A percentile compares a stretch with the other conserved stretches of the same genome.
These are phyloP conservation scores for Danio choprae DNA, from an alignment of 2,797 vertebrate genomes.

Conservation along the genomic window DNA sequence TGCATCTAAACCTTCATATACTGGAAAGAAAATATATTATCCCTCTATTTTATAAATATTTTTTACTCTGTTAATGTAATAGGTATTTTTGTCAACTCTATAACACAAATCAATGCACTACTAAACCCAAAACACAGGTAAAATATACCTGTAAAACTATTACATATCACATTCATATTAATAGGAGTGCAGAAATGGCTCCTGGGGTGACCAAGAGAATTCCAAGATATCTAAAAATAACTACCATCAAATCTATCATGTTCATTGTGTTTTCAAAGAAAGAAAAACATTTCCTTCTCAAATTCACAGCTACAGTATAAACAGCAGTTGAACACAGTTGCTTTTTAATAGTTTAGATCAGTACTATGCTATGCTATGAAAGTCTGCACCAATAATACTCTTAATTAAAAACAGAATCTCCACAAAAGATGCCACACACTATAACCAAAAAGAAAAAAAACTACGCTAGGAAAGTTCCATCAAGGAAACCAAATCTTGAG, in stretches of 20 bases:
- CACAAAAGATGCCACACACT: conserved; percentile 5
- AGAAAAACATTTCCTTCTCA: neutral
- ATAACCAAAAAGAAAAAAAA: conserved; percentile 43
- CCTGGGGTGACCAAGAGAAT: neutral
- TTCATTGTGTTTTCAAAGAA: neutral
- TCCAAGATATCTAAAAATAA: neutral
- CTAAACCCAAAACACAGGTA: too few relatives aligned
- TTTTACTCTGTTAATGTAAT: too few relatives aligned
- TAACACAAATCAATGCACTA: too few relatives aligned
- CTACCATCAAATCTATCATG: neutral
- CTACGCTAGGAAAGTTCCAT: conserved; percentile 57
- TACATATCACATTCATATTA: too few relatives aligned
- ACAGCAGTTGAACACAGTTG: neutral
- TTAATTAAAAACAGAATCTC: conserved; percentile 27
- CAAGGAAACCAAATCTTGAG: conserved; percentile 55
- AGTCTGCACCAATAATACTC: neutral
- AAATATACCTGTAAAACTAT: too few relatives aligned
- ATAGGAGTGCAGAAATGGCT: neutral
- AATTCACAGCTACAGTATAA: neutral
- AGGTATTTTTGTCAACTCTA: too few relatives aligned
- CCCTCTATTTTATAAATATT: too few relatives aligned
- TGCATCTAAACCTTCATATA: too few relatives aligned
- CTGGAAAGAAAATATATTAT: too few relatives aligned
- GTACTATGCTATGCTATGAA: conserved; percentile 2
- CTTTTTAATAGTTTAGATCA: neutral